Conservation (phyloP, 1,140 invertebrate species). For the Heterodera carotae region DNA sequence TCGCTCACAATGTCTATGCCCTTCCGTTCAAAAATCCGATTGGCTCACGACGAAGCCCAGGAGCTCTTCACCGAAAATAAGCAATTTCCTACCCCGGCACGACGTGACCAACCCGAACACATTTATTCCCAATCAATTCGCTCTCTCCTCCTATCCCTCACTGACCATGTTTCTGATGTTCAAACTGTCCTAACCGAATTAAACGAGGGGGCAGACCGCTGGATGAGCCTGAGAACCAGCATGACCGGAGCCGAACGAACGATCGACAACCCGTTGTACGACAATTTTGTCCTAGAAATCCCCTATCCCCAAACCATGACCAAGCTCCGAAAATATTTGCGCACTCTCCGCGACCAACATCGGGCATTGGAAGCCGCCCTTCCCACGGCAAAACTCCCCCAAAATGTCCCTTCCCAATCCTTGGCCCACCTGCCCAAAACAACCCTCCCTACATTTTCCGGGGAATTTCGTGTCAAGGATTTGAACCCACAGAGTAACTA, state of each 20-base stretch:
- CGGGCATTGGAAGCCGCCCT: not conserved
- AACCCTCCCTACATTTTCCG: conserved; percentile 2
- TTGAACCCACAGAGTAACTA: no score
- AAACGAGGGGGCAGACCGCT: not conserved
- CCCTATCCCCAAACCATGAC: not conserved
- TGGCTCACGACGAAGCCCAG: no score
- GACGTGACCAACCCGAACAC: no score
- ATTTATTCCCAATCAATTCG: no score
- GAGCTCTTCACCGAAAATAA: no score
- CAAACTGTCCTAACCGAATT: no score
- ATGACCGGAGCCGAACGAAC: not conserved
- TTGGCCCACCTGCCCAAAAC: not conserved
- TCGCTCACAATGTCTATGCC: no score
- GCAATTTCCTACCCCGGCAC: no score
- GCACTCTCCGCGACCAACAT: not conserved
- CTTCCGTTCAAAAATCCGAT: no score
- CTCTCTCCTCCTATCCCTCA: no score
- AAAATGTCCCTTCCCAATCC: not conserved
- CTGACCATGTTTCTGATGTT: no score
- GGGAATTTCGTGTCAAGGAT: no score
- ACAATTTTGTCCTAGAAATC: not conserved
- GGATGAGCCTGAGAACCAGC: not conserved
- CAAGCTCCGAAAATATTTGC: not conserved
- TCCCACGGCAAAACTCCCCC: not conserved
- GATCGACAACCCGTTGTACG: not conserved